Percentiles rank a stretch among this genome's conserved stretches.
phyloP scores from a whole-genome alignment of 2,113 vertebrate species.

The Sylvietta virens region DNA sequence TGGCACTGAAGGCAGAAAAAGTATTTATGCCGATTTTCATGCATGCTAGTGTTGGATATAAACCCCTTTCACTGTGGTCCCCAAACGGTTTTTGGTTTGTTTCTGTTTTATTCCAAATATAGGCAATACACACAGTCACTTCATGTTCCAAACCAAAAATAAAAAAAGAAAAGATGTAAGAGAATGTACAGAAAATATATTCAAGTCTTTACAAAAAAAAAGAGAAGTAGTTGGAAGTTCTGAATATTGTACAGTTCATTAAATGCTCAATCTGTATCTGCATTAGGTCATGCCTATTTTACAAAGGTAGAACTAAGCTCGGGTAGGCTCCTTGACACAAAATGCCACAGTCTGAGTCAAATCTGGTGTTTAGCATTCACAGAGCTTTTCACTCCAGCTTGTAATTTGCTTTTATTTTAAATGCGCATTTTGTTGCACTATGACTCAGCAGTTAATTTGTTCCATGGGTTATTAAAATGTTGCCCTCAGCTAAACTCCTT shows the following conservation, averaged over 20 bases:
- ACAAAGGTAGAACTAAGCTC: background rate
- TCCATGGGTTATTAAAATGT: background rate
- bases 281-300: background rate
- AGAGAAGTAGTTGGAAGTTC: background rate
- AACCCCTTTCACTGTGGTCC: background rate
- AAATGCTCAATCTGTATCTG: background rate
- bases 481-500: background rate
- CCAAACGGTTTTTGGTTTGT: conserved; percentile 26
- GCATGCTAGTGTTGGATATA: background rate
- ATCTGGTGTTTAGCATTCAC: background rate
- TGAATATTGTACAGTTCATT: background rate
- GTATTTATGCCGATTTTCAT: conserved; percentile 26
- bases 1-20: background rate
- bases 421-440: background rate
- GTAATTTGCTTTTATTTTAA: background rate
- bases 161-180: background rate
- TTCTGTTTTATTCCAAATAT: conserved; percentile 23
- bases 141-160: conserved; percentile 4
- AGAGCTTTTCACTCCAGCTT: background rate
- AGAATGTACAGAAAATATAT: background rate
- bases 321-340: background rate
- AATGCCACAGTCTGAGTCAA: background rate
- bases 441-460: background rate
- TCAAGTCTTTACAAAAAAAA: background rate
- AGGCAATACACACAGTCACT: background rate